Percentiles rank a stretch among this genome's conserved stretches.
Conservation (phyloP, 2,888 invertebrate species). For the Carabus problematicus region DNA sequence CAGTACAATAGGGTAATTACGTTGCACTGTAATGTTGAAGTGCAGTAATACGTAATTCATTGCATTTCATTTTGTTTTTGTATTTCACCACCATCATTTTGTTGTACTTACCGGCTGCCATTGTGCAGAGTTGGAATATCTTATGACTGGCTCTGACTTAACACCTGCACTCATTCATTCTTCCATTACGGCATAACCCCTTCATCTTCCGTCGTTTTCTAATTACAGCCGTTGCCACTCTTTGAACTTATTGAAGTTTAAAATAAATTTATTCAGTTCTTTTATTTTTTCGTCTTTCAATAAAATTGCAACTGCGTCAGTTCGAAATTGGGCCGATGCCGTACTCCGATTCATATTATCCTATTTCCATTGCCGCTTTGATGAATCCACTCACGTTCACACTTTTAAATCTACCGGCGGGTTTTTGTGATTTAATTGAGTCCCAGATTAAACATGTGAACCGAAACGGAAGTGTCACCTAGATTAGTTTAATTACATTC, state of each 20-base stretch:
- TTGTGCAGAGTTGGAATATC: constrained; percentile 13
- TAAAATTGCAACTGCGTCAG: constrained; percentile 21
- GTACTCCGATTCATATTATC: constrained; percentile 22
- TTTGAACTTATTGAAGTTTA: constrained; percentile 8
- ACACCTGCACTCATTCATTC: constrained; percentile 22
- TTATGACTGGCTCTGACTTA: not conserved
- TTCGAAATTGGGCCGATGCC: constrained; percentile 8
- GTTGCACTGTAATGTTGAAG: too few species aligned
- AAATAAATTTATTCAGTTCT: constrained; percentile 23
- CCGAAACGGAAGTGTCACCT: constrained; percentile 13
- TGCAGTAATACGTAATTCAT: too few species aligned
- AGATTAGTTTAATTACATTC: constrained; percentile 12
- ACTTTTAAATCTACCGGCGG: constrained; percentile 27
- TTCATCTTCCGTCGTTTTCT: constrained; percentile 7
- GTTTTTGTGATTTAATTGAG: constrained; percentile 24
- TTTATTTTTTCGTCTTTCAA: constrained; percentile 8
- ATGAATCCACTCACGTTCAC: constrained; percentile 27
- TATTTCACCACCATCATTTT: not conserved
- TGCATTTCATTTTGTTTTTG: too few species aligned
- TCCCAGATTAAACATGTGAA: constrained; percentile 17
- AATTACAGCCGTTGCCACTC: constrained; percentile 5
- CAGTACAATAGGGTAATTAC: too few species aligned
- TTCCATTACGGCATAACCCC: not conserved
- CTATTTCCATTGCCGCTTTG: constrained; percentile 23
- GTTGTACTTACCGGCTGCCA: constrained; percentile 36